Conservation (phyloP, 2,113 vertebrate species). For the Istiophorus platypterus region DNA sequence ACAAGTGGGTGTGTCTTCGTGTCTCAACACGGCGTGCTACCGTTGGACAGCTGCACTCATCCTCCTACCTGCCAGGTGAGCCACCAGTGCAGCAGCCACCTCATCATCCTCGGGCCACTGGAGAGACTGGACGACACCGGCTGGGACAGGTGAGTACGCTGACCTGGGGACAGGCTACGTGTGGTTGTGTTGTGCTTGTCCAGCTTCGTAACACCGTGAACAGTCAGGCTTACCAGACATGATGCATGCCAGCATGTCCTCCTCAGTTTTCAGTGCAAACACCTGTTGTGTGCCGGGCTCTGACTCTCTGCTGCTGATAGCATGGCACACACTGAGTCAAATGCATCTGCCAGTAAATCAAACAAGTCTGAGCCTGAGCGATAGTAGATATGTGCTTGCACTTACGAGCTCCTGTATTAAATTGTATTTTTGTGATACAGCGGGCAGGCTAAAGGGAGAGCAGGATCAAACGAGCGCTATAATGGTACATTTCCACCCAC, state of each 20-base stretch:
- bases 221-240: neutral
- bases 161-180: neutral
- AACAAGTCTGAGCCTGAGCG: neutral
- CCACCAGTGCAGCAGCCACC: neutral
- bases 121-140: neutral
- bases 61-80: conserved; percentile 74
- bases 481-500: neutral
- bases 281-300: conserved; percentile 47
- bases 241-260: neutral
- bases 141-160: conserved; percentile 62
- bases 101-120: neutral
- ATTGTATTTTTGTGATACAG: conserved; percentile 15
- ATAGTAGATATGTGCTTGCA: neutral
- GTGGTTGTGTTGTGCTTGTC: neutral
- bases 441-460: neutral
- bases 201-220: neutral
- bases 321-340: neutral
- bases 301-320: neutral
- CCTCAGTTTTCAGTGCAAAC: conserved; percentile 21
- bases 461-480: neutral
- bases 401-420: neutral
- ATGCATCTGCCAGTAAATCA: neutral
- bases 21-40: conserved; percentile 76
- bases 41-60: conserved; percentile 64
- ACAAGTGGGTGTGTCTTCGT: conserved; percentile 75